Evolutionary conservation across 2,113 vertebrate genomes (phyloP).

Genomic region (Crotalus horridus): DNA sequence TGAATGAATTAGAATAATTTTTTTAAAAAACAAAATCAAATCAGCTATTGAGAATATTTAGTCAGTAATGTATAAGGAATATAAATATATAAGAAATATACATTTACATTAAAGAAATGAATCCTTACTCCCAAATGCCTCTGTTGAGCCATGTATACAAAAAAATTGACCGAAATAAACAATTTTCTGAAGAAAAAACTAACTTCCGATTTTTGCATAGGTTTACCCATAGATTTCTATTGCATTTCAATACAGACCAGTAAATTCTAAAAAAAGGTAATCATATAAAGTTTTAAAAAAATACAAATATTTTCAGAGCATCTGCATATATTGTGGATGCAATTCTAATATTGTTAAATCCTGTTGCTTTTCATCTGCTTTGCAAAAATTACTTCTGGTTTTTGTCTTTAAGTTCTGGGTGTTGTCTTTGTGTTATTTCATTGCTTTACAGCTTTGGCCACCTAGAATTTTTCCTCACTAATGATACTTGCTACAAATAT

Average conservation of each 20-base stretch:
- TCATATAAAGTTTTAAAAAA: neutral
- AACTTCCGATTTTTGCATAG: neutral
- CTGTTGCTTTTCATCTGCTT: neutral
- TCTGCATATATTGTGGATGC: rapidly evolving
- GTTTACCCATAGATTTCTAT: neutral
- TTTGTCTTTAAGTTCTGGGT: neutral
- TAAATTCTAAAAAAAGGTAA: neutral
- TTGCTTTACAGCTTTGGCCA: neutral
- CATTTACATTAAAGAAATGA: neutral
- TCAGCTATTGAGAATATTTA: neutral
- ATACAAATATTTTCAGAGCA: neutral
- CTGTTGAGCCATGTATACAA: neutral
- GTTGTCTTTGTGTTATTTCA: neutral
- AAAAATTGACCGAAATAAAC: neutral
- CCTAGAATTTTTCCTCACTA: neutral
- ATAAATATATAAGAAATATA: neutral
- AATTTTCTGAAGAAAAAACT: neutral
- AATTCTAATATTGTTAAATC: neutral
- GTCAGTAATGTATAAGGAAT: neutral
- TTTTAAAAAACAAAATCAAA: neutral
- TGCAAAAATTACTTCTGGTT: neutral
- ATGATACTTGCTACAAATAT: neutral
- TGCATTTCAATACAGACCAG: neutral
- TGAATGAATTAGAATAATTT: constrained; percentile 51
- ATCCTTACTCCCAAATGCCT: neutral